Base-by-base conservation (phyloP, 1,140 invertebrate genomes). In the Physella acuta region DNA sequence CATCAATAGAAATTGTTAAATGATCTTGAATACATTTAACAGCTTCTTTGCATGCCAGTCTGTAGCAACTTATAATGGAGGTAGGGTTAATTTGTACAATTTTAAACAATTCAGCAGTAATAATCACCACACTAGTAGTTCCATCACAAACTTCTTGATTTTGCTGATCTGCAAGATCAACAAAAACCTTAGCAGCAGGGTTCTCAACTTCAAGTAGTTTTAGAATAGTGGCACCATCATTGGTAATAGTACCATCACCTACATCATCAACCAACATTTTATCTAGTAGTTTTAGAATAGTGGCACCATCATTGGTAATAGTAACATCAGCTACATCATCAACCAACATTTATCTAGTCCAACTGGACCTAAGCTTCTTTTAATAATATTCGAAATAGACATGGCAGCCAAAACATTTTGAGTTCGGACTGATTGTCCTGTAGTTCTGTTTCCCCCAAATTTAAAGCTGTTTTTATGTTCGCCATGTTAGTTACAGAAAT, bases 21-120 rank as follows among this genome's bases (percentile, higher is more conserved):
- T 98, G 92, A 78, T 99, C 95, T 69, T 96, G 92, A 73, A 99
- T 97, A 79, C 98, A 99, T 82, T 95, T 95, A 78, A 94, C 95
- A 2, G 96, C 96, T 85, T 99, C 95, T 79, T 98, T 99, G 89
- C 97, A 99, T 34, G 97, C 97, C 72, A 99, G 88, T 75, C 96
- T 89, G 82, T 99, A 99, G 30, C 98, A 98, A 81, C 94, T 95
- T 76, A 99, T 99, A 55, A 99, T 96, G 36, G 96, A 98, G 0
- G 98, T 99, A 0, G 98, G 97, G 86, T 99, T 98, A 82, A 99
- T 98, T 85, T 98, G 99, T 69, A 97, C 98, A 89, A 95, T 98
- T 89, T 97, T 93, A 39, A 94, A 79, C 64, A 94, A 86, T 81
- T 93, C 92, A 72, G 92, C 91, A 75, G 93, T 92, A 76, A 94